These are phyloP conservation scores for Epistrophe eligans DNA, from an alignment of 2,888 invertebrate species.

Conservation along the genomic window DNA sequence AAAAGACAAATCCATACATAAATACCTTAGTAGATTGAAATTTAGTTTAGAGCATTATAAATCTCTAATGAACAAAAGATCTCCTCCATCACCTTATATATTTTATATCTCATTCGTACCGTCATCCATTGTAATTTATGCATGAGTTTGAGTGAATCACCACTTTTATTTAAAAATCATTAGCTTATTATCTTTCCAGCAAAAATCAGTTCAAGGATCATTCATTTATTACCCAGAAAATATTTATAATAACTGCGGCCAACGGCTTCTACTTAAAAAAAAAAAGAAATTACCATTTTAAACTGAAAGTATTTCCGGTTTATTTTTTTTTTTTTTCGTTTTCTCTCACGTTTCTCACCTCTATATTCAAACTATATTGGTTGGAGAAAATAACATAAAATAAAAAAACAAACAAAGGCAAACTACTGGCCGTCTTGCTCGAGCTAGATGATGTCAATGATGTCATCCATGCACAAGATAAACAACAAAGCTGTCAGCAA, in stretches of 20 bases:
- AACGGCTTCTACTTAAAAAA: conserved; percentile 25
- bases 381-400: conserved; percentile 14
- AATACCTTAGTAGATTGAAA: no score
- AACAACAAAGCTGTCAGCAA: conserved; percentile 32
- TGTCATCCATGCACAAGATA: conserved; percentile 37
- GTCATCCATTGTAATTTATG: neutral
- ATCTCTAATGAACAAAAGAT: neutral
- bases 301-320: conserved; percentile 75
- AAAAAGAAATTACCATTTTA: conserved; percentile 47
- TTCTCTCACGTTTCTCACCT: conserved; percentile 65
- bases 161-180: neutral
- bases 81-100: neutral
- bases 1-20: no score
- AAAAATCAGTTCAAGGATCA: conserved; percentile 65
- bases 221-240: conserved; percentile 29
- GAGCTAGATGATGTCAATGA: conserved; percentile 66
- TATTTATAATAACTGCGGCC: conserved; percentile 26
- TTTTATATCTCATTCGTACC: neutral
- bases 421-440: conserved; percentile 26
- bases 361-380: conserved; percentile 30
- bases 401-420: conserved; percentile 37
- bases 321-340: conserved; percentile 43
- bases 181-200: conserved; percentile 20
- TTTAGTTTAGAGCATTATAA: neutral
- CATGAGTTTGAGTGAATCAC: neutral